A percentile compares a stretch with the other conserved stretches of the same genome.
Conservation (phyloP, 2,888 invertebrate species). For the Macrophya annulata region DNA sequence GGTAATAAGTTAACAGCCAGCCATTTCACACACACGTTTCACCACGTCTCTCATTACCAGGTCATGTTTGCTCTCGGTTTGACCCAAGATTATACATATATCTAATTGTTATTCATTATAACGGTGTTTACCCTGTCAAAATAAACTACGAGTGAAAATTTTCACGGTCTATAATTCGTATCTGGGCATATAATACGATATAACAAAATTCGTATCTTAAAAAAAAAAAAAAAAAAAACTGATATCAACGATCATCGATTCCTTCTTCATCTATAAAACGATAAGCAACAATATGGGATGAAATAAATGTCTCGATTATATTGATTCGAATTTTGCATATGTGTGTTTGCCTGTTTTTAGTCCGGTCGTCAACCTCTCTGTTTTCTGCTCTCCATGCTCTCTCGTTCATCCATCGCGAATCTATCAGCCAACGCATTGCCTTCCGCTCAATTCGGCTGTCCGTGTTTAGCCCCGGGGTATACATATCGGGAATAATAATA, state of each 20-base stretch:
- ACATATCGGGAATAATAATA: constrained; percentile 1
- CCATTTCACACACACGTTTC: constrained; percentile 19
- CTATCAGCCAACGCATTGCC: background rate
- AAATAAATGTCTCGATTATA: background rate
- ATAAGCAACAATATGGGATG: background rate
- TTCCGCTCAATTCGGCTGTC: constrained; percentile 8
- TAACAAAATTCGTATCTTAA: background rate
- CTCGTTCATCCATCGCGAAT: constrained; percentile 15
- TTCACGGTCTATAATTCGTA: constrained; percentile 5
- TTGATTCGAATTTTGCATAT: background rate
- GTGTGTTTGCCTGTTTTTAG: background rate
- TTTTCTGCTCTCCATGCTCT: background rate
- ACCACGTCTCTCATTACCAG: constrained; percentile 67
- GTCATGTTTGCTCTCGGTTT: constrained; percentile 67
- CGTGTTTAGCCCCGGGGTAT: constrained; percentile 27
- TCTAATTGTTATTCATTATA: constrained; percentile 57
- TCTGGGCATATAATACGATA: constrained; percentile 21
- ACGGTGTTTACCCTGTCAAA: constrained; percentile 33
- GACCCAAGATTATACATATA: constrained; percentile 67
- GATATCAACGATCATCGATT: background rate
- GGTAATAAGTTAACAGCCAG: background rate
- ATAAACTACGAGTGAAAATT: constrained; percentile 50
- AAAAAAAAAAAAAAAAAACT: too few relatives aligned
- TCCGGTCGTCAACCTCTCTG: constrained; percentile 1
- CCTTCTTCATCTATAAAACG: background rate